Evolutionary conservation across 2,888 invertebrate species (phyloP).

Genomic region (Lepidochrysops patricia): DNA sequence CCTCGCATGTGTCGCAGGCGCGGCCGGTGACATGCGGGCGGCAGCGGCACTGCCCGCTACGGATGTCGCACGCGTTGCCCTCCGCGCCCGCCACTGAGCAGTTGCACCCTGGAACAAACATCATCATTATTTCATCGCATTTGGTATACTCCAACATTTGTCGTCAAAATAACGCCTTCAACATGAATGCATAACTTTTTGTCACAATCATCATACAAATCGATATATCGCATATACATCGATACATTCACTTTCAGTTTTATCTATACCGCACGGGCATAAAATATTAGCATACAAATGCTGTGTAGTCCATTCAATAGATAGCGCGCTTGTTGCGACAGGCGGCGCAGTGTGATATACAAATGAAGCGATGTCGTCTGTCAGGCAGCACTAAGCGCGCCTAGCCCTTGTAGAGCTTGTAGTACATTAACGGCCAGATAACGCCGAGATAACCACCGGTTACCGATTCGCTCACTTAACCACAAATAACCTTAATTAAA

Average conservation of each 20-base stretch:
- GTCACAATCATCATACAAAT: neutral
- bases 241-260: neutral
- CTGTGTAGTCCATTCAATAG: neutral
- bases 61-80: constrained; percentile 81
- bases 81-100: constrained; percentile 85
- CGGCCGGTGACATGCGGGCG: constrained; percentile 81
- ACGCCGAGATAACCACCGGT: constrained; percentile 19
- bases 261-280: neutral
- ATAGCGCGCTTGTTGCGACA: neutral
- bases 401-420: neutral
- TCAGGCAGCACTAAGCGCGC: neutral
- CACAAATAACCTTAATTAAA: constrained; percentile 22
- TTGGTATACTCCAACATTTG: neutral
- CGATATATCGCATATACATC: no score
- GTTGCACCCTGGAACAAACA: constrained; percentile 83
- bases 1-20: constrained; percentile 84
- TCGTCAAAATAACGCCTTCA: neutral
- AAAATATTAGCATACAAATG: neutral
- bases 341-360: neutral
- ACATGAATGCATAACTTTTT: neutral
- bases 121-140: neutral
- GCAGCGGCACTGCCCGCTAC: constrained; percentile 86
- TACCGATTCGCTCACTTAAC: constrained; percentile 19
- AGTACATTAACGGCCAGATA: constrained; percentile 11
- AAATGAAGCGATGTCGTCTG: constrained; percentile 1